Evolutionary conservation across 2,797 vertebrate genomes (phyloP), one percentile per base, ranked within the genome.

Genomic region (Platalea minor): DNA sequence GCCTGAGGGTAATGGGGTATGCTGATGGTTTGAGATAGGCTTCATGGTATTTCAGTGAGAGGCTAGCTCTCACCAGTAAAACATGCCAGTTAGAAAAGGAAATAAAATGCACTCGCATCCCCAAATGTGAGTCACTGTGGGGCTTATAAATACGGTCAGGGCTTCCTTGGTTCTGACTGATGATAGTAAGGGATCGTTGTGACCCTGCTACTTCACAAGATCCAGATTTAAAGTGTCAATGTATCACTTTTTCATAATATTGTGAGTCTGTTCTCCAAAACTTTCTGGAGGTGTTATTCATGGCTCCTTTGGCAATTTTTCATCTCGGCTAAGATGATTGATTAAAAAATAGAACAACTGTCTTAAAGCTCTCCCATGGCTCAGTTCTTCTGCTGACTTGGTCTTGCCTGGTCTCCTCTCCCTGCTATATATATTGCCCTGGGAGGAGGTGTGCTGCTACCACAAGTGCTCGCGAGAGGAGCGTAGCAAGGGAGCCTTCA

Each of bases 231-330:
- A 94, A 68, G 45, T 95, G 88, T 80, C 72, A 57, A 3, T 84
- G 45, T 73, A 48, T 95, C 54, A 35, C 51, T 85, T 95, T 76
- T 54, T 91, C 67, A 39, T 57, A 72, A n/a, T 54, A 85, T 46
- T 65, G 18, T 0, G 0, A 80, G 21, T 70, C 85, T 83, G n/a
- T 51, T 75, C 35, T 68, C 82, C 35, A 39, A 77, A 54, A 85
- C 76, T 85, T 91, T 74, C 69, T 80, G 19, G 13, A 82, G 59
- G 45, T 81, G 72, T 67, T 85, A 73, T 85, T 91, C 65, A 74
- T 85, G 56, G 78, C 69, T 84, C 37, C 33, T 69, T 88, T 78
- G 84, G 56, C 61, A 73, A 37, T 92, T 95, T 91, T 89, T 84
- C 53, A 14, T 73, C 63, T 81, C 67, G 74, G 72, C 46, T 64